Evolutionary conservation across 2,797 vertebrate species (phyloP), one percentile per base, ranked within the genome.

Genomic region (Gambusia yucatana): DNA sequence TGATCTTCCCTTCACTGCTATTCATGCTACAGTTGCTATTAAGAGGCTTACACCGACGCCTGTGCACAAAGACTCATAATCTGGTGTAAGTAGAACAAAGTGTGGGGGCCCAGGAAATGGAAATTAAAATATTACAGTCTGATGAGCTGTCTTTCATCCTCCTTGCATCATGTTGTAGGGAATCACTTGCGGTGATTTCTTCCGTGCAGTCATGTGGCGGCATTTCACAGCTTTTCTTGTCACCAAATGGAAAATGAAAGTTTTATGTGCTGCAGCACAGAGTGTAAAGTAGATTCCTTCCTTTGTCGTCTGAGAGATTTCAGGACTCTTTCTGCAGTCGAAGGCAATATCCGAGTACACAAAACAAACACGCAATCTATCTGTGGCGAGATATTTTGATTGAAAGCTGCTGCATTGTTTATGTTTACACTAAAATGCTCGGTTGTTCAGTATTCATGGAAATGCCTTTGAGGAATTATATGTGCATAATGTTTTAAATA

Each of bases 111-210:
- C 44, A 59, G 82, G 77, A 93, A 91, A 88, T 86, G 75, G 72
- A 89, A 89, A 90, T 82, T 48, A 55, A 83, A 90, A 83, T 84
- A 88, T 89, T 91, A 90, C 69, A 61, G 77, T 87, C 76, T 90
- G 88, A 91, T 88, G 89, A 88, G 86, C 74, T 75, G 86, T 86
- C 87, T 91, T 92, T 91, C 91, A 91, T 86, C 88, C 88, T 61
- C 48, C 87, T 92, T 93, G 89, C 87, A 88, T 91, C 86, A 92
- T 87, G 87, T 86, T 86, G 87, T 81, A 70, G 79, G 72, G 84
- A 84, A 84, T 86, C 79, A 80, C 70, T 75, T 77, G 81, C 85
- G 82, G 75, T 80, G 55, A 74, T 73, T 79, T 75, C 82, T 86
- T 61, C 78, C 57, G 82, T 78, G 80, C 25, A 77, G 83, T 85